Evolutionary conservation across 1,140 invertebrate genomes (phyloP), one percentile per base, ranked within the genome.

Genomic region (Drosophila pseudoananassae): DNA sequence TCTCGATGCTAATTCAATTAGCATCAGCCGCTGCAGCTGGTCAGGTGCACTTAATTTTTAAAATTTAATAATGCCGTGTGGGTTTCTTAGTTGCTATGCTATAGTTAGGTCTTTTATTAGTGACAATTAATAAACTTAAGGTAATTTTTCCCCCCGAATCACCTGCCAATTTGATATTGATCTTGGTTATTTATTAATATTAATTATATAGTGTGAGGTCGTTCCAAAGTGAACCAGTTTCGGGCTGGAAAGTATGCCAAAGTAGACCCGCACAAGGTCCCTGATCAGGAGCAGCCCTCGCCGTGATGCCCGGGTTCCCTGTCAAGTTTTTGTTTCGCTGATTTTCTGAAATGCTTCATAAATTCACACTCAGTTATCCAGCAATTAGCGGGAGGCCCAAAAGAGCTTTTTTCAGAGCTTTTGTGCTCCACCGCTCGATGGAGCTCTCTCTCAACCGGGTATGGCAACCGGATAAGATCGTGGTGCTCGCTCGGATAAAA

Each of bases 211-310:
- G 47, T 57, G 52, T 77, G 69, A 87, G 82, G 81, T 79, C 82
- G 20, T 54, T 49, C 64, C 81, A 81, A 84, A 84, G 83, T 76
- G 56, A 84, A 75, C 81, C 46, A 84, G 81, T 84, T 87, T 53
- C 25, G 27, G 3, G 50, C 56, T 70, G 38, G 56, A 68, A 60
- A 54, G 52, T 84, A 43, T 55, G 65, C 51, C 49, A 56, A 46
- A 36, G 54, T 56, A 55, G 63, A 63, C 57, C 53, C 45, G 54
- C 43, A 43, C 81, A 81, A 81, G 78, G 78, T 80, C 58, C 73
- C 72, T 55, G 54, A 57, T 60, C 80, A 76, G 82, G 77, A 77
- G 65, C 40, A 79, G 66, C 59, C 71, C 65, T 85, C 54, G 60
- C 17, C 33, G 36, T 59, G 46, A 33, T 43, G 6, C 23, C 49